Percentiles rank a stretch among this genome's conserved stretches.
phyloP scores from a whole-genome alignment of 2,797 vertebrate genomes.

The Argyrosomus regius region DNA sequence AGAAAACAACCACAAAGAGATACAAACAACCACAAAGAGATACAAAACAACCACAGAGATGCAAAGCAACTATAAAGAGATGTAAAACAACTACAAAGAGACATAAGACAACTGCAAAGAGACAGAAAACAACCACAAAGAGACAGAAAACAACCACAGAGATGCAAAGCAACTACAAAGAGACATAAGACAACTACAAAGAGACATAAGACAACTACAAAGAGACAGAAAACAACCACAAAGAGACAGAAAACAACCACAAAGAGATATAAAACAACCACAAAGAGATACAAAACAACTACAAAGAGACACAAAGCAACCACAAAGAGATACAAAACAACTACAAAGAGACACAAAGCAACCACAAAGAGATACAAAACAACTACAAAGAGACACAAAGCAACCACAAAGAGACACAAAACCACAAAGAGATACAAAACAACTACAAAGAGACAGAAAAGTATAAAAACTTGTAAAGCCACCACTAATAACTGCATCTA shows the following conservation, averaged over 20 bases:
- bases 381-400: not conserved
- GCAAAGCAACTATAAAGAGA: not conserved
- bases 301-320: not conserved
- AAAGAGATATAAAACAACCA: not conserved
- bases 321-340: not conserved
- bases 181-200: not conserved
- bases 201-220: too few species aligned
- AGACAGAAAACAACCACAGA: not conserved
- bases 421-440: not conserved
- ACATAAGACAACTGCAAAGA: not conserved
- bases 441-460: not conserved
- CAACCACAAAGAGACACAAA: accelerated
- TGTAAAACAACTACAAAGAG: not conserved
- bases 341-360: not conserved
- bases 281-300: not conserved
- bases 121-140: not conserved
- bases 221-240: not conserved
- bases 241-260: not conserved
- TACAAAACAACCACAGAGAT: not conserved
- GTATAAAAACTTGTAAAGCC: not conserved
- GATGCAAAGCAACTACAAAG: not conserved
- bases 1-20: not conserved
- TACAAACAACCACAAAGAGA: not conserved
- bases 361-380: not conserved
- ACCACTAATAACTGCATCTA: not conserved